A percentile compares a stretch with the other conserved stretches of the same genome.
Conservation (phyloP, 2,113 vertebrate species). For the Eulacestoma nigropectus region DNA sequence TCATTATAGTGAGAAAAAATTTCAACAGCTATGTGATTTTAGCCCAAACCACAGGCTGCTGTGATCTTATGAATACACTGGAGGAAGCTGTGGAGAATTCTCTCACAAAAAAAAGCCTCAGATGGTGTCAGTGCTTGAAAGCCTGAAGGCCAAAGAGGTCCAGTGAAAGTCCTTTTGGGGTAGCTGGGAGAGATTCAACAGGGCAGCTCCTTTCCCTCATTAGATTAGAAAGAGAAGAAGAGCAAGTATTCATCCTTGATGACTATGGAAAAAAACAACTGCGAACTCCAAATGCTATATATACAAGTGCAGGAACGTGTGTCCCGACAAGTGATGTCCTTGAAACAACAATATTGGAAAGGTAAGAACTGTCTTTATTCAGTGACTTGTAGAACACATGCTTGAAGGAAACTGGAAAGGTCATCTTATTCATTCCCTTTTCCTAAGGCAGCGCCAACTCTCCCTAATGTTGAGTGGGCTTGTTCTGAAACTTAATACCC, state of each 20-base stretch:
- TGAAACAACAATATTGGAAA: neutral
- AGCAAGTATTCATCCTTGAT: neutral
- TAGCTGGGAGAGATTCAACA: neutral
- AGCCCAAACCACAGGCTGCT: neutral
- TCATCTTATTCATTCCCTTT: neutral
- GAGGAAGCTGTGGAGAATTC: constrained; percentile 13
- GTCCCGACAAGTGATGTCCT: neutral
- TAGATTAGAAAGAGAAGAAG: neutral
- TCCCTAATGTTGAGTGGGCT: constrained; percentile 13
- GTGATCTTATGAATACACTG: constrained; percentile 14
- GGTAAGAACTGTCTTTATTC: neutral
- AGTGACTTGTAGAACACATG: neutral
- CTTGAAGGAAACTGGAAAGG: neutral
- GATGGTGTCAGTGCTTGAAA: neutral
- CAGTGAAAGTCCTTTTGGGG: neutral
- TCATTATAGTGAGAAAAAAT: neutral
- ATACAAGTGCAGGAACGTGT: neutral
- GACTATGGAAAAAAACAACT: neutral
- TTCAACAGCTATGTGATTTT: neutral
- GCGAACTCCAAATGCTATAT: neutral
- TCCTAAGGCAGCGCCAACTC: neutral
- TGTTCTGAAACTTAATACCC: constrained; percentile 24
- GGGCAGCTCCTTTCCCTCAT: neutral
- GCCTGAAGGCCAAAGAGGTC: neutral
- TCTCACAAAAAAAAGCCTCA: neutral